Percentiles rank a stretch among this genome's conserved stretches.
Conservation (phyloP, 2,113 vertebrate species). For the Balaeniceps rex region DNA sequence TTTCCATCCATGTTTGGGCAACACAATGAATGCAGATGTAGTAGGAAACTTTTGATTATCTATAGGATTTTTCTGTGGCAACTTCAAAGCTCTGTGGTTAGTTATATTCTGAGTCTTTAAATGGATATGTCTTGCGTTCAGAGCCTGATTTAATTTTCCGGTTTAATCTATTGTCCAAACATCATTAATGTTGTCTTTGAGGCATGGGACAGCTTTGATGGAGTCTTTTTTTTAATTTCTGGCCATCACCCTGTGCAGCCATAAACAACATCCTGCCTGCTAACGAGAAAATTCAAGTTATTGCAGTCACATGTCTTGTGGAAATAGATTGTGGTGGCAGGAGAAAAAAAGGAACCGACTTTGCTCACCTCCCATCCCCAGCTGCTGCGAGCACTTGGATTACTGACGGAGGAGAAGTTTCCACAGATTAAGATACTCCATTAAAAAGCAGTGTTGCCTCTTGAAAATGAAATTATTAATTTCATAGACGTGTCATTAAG, state of each 20-base stretch:
- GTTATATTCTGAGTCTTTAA: conserved; percentile 11
- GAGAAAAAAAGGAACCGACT: not conserved
- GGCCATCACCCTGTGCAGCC: not conserved
- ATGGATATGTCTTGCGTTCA: not conserved
- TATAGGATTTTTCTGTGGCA: conserved; percentile 17
- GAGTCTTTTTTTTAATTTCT: conserved; percentile 37
- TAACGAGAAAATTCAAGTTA: conserved; percentile 27
- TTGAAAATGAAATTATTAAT: not conserved
- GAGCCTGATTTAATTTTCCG: conserved; percentile 38
- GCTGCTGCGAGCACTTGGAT: not conserved
- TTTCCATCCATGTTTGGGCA: conserved; percentile 39
- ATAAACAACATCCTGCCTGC: conserved; percentile 44
- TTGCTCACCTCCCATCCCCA: not conserved
- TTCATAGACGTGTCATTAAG: not conserved
- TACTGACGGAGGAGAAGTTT: not conserved
- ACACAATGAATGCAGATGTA: conserved; percentile 45
- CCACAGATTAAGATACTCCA: not conserved
- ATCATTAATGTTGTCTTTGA: conserved; percentile 38
- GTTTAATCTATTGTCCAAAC: conserved; percentile 43
- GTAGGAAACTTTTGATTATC: conserved; percentile 57
- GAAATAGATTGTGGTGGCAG: not conserved
- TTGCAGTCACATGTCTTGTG: conserved; percentile 16
- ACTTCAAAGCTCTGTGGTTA: conserved; percentile 53
- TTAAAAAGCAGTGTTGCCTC: not conserved
- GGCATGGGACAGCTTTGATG: conserved; percentile 33